These are phyloP conservation scores for Enteromius fasciolatus DNA, from an alignment of 2,797 vertebrate species.

Conservation along the genomic window DNA sequence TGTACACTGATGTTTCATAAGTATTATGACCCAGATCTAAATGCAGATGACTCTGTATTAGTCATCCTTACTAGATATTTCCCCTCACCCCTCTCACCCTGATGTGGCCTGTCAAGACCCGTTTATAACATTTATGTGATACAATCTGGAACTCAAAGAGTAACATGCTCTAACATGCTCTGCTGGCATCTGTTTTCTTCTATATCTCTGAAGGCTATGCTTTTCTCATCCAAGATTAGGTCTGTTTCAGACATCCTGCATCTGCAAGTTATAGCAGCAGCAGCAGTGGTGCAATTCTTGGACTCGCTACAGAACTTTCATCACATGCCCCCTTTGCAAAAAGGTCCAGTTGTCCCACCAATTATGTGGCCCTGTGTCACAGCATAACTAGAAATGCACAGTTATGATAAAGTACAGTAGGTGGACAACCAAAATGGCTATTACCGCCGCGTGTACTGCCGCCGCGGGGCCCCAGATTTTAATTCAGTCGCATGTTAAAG, in stretches of 20 bases:
- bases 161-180: conserved; percentile 41
- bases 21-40: conserved; percentile 14
- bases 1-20: conserved; percentile 9
- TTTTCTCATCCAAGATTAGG: not conserved
- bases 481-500: no score
- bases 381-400: not conserved
- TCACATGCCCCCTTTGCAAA: not conserved
- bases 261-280: conserved; percentile 4
- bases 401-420: not conserved
- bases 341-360: not conserved
- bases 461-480: no score
- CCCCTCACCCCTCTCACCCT: not conserved
- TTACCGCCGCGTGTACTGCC: no score
- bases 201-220: not conserved
- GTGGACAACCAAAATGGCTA: no score
- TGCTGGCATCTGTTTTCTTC: conserved; percentile 18
- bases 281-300: not conserved
- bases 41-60: not conserved
- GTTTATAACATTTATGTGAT: not conserved
- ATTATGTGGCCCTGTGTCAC: not conserved
- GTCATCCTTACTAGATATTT: conserved; percentile 2
- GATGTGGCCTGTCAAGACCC: conserved; percentile 37
- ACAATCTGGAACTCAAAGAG: conserved; percentile 26
- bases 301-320: not conserved
- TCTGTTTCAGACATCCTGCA: not conserved